A percentile compares a stretch with the other conserved stretches of the same genome.
Conservation (phyloP, 2,113 vertebrate genomes). For the Urocolius indicus region DNA sequence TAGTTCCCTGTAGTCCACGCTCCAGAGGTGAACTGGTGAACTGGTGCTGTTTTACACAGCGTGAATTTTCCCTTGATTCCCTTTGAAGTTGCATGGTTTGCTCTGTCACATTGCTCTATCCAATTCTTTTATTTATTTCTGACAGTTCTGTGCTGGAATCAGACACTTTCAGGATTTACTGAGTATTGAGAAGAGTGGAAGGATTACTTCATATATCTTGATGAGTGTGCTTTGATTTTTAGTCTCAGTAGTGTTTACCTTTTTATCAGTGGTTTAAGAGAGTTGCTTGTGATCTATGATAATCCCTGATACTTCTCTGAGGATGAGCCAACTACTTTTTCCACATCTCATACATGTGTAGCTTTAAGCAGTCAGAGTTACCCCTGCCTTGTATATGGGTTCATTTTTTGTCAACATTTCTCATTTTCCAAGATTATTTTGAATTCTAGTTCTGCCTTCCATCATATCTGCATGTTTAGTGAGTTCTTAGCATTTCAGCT, state of each 20-base stretch:
- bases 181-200: neutral
- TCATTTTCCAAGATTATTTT: neutral
- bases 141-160: neutral
- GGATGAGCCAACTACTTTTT: neutral
- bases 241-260: neutral
- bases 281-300: neutral
- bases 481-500: neutral
- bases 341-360: neutral
- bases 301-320: neutral
- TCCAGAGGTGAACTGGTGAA: neutral
- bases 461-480: neutral
- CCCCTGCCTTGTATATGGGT: neutral
- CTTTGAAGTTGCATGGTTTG: neutral
- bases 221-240: neutral
- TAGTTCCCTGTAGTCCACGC: accelerated
- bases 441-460: neutral
- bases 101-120: neutral
- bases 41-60: neutral
- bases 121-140: neutral
- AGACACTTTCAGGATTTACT: neutral
- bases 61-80: neutral
- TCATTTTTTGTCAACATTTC: neutral
- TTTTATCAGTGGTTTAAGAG: neutral
- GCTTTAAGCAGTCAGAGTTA: neutral
- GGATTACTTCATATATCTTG: neutral